These are phyloP conservation scores for Platycercus adscitus DNA, from an alignment of 2,113 vertebrate species.

Conservation along the genomic window DNA sequence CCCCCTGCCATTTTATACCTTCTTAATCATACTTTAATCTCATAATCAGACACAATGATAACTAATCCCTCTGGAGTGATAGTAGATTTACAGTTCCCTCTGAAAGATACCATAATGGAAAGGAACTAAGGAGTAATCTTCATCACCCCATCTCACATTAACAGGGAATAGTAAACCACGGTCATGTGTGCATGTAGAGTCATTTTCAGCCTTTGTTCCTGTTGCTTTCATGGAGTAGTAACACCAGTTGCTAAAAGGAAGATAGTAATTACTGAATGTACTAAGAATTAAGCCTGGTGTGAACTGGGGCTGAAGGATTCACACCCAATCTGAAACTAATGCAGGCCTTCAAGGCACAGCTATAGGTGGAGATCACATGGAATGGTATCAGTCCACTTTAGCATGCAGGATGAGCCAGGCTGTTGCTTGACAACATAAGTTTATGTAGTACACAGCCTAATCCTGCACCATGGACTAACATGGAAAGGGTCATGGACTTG, in stretches of 20 bases:
- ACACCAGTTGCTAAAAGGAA: not conserved
- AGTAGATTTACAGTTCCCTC: not conserved
- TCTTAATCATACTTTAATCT: not conserved
- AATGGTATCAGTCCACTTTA: not conserved
- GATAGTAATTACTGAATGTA: not conserved
- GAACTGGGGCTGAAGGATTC: not conserved
- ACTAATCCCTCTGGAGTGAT: not conserved
- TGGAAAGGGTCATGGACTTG: not conserved
- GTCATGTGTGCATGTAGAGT: fast-evolving
- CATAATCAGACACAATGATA: not conserved
- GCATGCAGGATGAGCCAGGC: not conserved
- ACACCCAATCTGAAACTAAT: not conserved
- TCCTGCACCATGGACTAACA: not conserved
- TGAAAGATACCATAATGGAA: not conserved
- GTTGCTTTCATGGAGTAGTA: not conserved
- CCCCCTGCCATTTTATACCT: not conserved
- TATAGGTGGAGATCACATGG: not conserved
- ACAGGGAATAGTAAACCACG: not conserved
- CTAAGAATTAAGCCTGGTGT: not conserved
- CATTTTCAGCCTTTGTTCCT: not conserved
- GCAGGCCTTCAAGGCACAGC: not conserved
- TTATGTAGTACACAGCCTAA: not conserved
- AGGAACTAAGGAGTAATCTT: not conserved
- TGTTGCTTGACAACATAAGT: not conserved
- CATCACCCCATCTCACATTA: not conserved